Percentiles rank a stretch among this genome's conserved stretches.
Evolutionary conservation across 1,140 invertebrate genomes (phyloP).

Genomic region (Drosophila ohnishii): DNA sequence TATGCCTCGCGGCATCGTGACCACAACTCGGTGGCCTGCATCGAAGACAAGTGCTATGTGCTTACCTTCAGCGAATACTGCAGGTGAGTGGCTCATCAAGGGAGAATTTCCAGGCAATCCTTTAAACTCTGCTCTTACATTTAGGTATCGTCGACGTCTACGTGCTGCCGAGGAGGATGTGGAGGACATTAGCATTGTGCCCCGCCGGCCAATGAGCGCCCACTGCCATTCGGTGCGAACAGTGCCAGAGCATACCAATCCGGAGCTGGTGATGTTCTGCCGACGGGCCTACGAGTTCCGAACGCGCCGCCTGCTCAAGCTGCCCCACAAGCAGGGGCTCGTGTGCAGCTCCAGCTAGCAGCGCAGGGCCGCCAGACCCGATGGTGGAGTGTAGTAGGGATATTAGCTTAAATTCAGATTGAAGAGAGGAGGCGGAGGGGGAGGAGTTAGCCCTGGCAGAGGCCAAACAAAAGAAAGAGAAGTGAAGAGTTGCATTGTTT

Average conservation of each 20-base stretch:
- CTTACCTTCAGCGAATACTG: constrained; percentile 98
- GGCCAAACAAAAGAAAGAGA: constrained; percentile 1
- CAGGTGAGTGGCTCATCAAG: constrained; percentile 86
- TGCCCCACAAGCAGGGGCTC: constrained; percentile 83
- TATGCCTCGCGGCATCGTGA: constrained; percentile 97
- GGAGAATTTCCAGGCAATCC: rapidly evolving
- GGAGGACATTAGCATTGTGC: constrained; percentile 76
- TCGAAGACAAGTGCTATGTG: constrained; percentile 99
- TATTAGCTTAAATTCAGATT: constrained; percentile 44
- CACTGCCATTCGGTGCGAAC: constrained; percentile 83
- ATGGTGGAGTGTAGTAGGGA: constrained; percentile 12
- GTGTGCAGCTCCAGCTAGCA: constrained; percentile 50
- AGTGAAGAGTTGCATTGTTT: constrained; percentile 17
- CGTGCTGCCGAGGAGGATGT: constrained; percentile 85
- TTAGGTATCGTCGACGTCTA: constrained; percentile 85
- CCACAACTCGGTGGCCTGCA: constrained; percentile 97
- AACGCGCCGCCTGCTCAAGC: constrained; percentile 90
- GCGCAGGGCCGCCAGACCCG: constrained; percentile 22
- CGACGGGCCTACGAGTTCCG: constrained; percentile 97
- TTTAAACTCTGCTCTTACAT: neutral
- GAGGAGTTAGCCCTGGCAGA: constrained; percentile 19
- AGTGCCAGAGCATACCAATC: constrained; percentile 88
- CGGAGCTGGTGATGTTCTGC: constrained; percentile 96
- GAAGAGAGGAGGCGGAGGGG: neutral
- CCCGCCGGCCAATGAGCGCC: constrained; percentile 33